phyloP scores from a whole-genome alignment of 1,140 invertebrate genomes.

The Centruroides sculpturatus region DNA sequence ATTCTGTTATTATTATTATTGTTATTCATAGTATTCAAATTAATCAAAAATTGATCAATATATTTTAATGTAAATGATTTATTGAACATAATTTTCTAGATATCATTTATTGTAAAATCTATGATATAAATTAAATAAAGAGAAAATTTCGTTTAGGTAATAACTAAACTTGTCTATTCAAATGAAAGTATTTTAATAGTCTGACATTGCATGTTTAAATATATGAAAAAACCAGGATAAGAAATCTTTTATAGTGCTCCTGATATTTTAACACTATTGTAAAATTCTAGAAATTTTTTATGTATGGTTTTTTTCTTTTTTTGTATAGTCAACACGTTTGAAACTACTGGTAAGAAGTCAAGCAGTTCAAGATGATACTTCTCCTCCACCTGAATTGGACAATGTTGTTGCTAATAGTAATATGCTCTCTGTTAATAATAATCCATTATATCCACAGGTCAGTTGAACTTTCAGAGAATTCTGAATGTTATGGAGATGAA shows the following conservation, averaged over 20 bases:
- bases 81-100: no score
- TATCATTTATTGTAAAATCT: no score
- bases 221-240: no score
- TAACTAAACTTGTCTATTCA: no score
- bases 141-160: no score
- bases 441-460: constrained; percentile 18
- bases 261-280: neutral
- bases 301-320: neutral
- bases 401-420: constrained; percentile 24
- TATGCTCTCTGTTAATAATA: constrained; percentile 22
- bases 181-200: no score
- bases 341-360: constrained; percentile 74
- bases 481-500: constrained; percentile 22
- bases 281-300: neutral
- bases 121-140: no score
- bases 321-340: constrained; percentile 27
- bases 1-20: no score
- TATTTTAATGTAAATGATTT: no score
- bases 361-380: constrained; percentile 72
- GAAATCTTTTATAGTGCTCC: neutral
- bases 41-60: no score
- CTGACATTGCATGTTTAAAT: no score
- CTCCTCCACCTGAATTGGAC: constrained; percentile 54
- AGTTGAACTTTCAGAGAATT: constrained; percentile 1
- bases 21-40: no score